phyloP scores from a whole-genome alignment of 2,888 invertebrate genomes.

The Loripinus fragilis region DNA sequence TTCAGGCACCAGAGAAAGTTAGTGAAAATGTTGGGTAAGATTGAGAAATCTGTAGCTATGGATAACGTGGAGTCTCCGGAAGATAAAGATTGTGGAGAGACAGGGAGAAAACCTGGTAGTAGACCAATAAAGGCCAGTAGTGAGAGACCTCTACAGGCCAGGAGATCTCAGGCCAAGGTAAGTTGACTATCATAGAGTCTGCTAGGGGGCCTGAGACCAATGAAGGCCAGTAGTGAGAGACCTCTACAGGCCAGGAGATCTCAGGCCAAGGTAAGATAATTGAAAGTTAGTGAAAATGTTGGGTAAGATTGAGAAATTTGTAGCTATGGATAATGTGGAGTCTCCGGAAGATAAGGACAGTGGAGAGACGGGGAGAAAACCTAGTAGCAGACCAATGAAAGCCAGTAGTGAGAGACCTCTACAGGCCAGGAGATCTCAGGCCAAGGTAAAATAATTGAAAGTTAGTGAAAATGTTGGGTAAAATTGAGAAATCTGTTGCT shows the following conservation, averaged over 20 bases:
- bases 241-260: conserved; percentile 8
- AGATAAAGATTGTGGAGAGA: conserved; percentile 16
- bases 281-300: conserved; percentile 73
- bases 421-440: conserved; percentile 6
- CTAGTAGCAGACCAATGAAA: conserved; percentile 57
- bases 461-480: conserved; percentile 75
- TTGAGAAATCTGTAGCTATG: conserved; percentile 68
- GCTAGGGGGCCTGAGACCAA: too few relatives aligned
- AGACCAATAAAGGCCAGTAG: conserved; percentile 49
- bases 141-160: conserved; percentile 6
- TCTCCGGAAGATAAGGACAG: conserved; percentile 26
- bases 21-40: conserved; percentile 74
- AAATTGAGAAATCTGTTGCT: conserved; percentile 71
- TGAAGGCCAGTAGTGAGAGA: conserved; percentile 34
- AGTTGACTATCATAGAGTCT: too few relatives aligned
- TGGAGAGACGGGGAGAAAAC: conserved; percentile 20
- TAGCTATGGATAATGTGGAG: conserved; percentile 48
- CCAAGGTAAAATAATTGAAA: neutral
- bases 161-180: conserved; percentile 6
- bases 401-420: conserved; percentile 20
- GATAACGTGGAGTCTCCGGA: conserved; percentile 43
- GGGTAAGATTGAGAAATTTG: conserved; percentile 73
- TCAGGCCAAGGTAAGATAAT: neutral
- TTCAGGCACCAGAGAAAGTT: conserved; percentile 78
- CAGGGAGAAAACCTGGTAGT: conserved; percentile 44